Conservation (phyloP, 2,113 vertebrate species). For the Chaetodon trifascialis region DNA sequence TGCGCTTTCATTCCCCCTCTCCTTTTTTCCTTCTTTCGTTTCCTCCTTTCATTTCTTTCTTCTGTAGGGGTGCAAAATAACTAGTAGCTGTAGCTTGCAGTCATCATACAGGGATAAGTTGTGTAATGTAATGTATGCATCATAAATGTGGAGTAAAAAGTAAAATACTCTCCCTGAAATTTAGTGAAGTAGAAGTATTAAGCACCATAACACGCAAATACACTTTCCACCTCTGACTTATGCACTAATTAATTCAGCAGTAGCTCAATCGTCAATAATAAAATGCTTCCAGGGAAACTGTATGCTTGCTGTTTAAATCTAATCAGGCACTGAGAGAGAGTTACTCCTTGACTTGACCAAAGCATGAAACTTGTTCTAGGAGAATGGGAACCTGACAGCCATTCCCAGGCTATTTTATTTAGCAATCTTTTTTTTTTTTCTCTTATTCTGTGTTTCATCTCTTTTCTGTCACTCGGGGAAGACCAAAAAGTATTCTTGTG, state of each 20-base stretch:
- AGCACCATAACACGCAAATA: not conserved
- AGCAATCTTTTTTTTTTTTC: not conserved
- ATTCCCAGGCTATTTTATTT: not conserved
- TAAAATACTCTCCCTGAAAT: not conserved
- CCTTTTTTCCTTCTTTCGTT: not conserved
- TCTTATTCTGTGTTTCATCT: constrained; percentile 14
- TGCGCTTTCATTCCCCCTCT: no score
- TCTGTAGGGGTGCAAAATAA: not conserved
- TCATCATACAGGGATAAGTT: no score
- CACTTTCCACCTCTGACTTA: not conserved
- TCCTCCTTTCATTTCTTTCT: not conserved
- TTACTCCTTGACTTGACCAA: constrained; percentile 8
- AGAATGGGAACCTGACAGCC: not conserved
- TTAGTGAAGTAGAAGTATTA: not conserved
- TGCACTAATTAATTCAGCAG: not conserved
- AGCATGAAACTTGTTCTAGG: not conserved
- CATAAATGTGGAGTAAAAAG: not conserved
- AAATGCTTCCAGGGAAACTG: not conserved
- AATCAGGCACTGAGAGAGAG: not conserved
- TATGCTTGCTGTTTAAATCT: not conserved
- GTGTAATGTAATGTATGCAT: not conserved
- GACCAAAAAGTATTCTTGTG: not conserved
- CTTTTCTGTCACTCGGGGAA: constrained; percentile 6
- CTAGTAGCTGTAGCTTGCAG: not conserved
- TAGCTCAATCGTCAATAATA: not conserved